Base-by-base conservation (phyloP, 2,113 vertebrate species). In the Pterocles orientalis region DNA sequence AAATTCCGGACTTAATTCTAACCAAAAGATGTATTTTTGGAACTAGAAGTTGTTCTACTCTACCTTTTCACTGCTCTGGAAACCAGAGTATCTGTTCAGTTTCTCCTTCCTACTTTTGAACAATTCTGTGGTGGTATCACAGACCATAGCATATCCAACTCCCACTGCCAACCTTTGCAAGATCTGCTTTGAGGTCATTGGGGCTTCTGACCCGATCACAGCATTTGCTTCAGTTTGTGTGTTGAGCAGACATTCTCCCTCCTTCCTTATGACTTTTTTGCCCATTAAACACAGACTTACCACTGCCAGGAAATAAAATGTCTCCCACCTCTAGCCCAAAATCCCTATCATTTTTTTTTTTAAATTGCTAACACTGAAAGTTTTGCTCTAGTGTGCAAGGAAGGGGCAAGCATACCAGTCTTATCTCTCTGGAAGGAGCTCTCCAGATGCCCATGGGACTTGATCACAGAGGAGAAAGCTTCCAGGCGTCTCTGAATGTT, bases 401-500 rank as follows among this genome's bases (percentile, higher is more conserved):
- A 45, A 83, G 58, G 90, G 41, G 36, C 5, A 12, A 75, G 71
- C 95, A 65, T 93, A 98, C 98, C 97, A 12, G 81, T 43, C 41
- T 50, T 82, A 75, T 70, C 91, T 23, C 43, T 94, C 28, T 84
- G 95, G 47, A 97, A 77, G 65, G 78, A 80, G 68, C 87, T 86
- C 54, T 98, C 96, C 88, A 97, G 66, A 82, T 99, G 99, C 66
- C 98, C 98, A 14, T 99, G 99, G 58, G 99, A 99, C 58, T 94
- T 98, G 34, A 98, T 97, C 19, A 93, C 95, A 15, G 97, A 86
- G 18, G 97, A 97, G 53, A 98, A 98, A 11, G 95, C 90, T 91
- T 98, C 98, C 36, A 99, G 95, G 20, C 97, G 96, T 56, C 95
- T 98, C 97, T 99, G 99, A 87, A 99, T 99, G 93, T 99, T 99